Evolutionary conservation across 2,888 invertebrate genomes (phyloP).

Genomic region (Hirtodrosophila histrioides): DNA sequence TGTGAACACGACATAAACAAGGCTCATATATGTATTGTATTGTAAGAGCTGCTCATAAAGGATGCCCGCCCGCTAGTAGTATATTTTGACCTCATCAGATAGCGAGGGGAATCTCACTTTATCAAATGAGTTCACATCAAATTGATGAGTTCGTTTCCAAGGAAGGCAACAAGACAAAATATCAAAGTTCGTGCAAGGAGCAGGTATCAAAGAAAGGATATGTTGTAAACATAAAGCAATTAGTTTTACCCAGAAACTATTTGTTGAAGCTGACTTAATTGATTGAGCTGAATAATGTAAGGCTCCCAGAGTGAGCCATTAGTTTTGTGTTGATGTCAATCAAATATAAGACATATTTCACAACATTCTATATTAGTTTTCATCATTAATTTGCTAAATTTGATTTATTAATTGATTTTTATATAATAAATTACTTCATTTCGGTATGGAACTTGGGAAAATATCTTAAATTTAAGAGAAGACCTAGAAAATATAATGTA

Average conservation of each 20-base stretch:
- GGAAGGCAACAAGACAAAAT: constrained; percentile 3
- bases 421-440: no score
- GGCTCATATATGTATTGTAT: constrained; percentile 6
- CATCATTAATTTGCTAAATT: no score
- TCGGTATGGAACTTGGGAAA: no score
- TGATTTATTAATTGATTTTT: no score
- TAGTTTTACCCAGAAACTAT: constrained; percentile 37
- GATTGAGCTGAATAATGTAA: constrained; percentile 25
- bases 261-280: constrained; percentile 39
- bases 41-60: constrained; percentile 3
- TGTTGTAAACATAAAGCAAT: constrained; percentile 24
- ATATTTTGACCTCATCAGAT: constrained; percentile 55
- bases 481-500: no score
- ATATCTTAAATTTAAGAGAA: no score
- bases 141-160: constrained; percentile 48
- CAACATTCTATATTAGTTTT: no score
- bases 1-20: constrained; percentile 38
- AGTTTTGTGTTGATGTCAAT: no score
- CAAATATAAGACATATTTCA: no score
- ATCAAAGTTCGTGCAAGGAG: constrained; percentile 17
- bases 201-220: constrained; percentile 1
- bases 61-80: not conserved
- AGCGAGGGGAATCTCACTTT: constrained; percentile 17
- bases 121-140: constrained; percentile 48
- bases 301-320: no score